Base-by-base conservation (phyloP, 2,888 invertebrate species). In the Carabus problematicus region DNA sequence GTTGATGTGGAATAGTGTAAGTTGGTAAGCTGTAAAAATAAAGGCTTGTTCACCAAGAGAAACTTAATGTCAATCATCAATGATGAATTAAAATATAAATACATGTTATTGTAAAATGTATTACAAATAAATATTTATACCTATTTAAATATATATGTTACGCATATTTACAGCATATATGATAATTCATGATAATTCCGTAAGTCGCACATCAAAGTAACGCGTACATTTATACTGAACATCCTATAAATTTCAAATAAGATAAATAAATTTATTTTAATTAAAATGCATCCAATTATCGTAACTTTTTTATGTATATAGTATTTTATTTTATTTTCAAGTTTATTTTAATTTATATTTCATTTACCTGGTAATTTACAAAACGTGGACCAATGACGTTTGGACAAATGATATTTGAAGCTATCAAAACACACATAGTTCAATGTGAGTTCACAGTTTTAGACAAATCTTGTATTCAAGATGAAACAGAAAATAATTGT, bases 311-410 rank as follows among this genome's bases (percentile, higher is more conserved):
- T 6, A 29, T 29, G 29, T 29, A 2, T 29, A 29, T 2, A 29
- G 29, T 29, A 29, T 3, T 3, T 29, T 29, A 29, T 29, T 29
- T 29, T 29, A 45, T 12, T 3, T 3, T 1, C 6, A 45, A n/a
- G 14, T 12, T 45, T 45, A 45, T 45, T 12, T 45, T 12, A 45
- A 45, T 45, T 45, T 12, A n/a, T 12, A 45, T 45, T 45, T 12
- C n/a, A 6, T 12, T 45, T n/a, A 45, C 7, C 9, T 29, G 3
- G 29, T 29, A 29, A 29, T 29, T 29, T 29, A 3, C 29, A 29
- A 29, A 29, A 56, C 64, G 64, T 64, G 64, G 64, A 29, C 64
- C 55, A 64, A 64, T 55, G n/a, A 29, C 4, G 18, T 16, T 52
- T 56, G 42, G 43, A 55, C 64, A 64, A 64, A 64, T 64, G 42